Evolutionary conservation across 2,113 vertebrate genomes (phyloP), one percentile per base, ranked within the genome.

Genomic region (Callipepla californica): DNA sequence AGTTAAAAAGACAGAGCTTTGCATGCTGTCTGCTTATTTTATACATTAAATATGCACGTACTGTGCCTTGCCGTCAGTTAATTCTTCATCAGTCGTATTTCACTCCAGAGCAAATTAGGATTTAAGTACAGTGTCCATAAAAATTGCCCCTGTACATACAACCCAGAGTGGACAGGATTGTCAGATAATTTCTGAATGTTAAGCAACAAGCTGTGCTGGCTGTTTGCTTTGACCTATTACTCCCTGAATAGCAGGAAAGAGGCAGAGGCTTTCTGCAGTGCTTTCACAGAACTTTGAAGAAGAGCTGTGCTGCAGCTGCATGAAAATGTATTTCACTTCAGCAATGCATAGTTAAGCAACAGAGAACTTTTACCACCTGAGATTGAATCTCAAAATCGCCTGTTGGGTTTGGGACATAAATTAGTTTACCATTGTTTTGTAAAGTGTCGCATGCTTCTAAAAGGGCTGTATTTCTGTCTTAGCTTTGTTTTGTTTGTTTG

Each of bases 11-110:
- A 59, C 42, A 20, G 30, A 34, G 28, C 14, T 74, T 81, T 73
- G 23, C 15, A 3, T 87, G 32, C 45, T 4, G 1, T 69, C n/a
- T 74, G 5, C 26, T 81, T 68, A 0, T 0, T 45, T 0, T 66
- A 3, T 82, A 80, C 78, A 19, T 76, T 63, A 34, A 59, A 80
- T 12, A 4, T 79, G 40, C 9, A 2, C 53, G 89, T 87, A 26
- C 32, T 34, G 25, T 59, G 5, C 5, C 19, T 2, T 1, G 82
- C 82, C 25, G 51, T 7, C 11, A 23, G 6, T 40, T 48, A 70
- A 44, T 50, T 50, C 75, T 90, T 42, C 28, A 23, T 47, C 57
- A 57, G 44, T 44, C 19, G 5, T 22, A 34, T 18, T 45, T 91
- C 28, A 26, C 21, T 79, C 19, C 44, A 45, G 16, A 13, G 11